Conservation (phyloP, 2,797 vertebrate species). For the Enteromius mattozi region DNA sequence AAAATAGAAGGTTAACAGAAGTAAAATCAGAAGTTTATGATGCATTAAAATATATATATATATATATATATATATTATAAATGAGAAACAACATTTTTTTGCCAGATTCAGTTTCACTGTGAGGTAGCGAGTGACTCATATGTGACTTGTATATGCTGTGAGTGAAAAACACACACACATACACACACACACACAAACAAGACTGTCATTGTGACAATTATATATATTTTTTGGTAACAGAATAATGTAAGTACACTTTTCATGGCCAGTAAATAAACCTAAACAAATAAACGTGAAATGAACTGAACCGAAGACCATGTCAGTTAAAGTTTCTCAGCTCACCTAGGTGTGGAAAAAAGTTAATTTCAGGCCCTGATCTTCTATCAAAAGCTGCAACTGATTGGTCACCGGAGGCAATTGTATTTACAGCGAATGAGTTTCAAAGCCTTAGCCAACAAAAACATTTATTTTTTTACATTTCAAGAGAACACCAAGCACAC, state of each 20-base stretch:
- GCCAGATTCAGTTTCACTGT: background rate
- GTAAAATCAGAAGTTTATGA: background rate
- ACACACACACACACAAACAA: background rate
- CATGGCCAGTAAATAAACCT: background rate
- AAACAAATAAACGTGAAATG: background rate
- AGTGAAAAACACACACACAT: background rate
- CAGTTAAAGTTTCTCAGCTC: constrained; percentile 14
- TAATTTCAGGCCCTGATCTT: background rate
- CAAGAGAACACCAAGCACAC: constrained; percentile 32
- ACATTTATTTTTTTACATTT: background rate
- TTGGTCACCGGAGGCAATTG: constrained; percentile 9
- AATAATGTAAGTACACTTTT: background rate
- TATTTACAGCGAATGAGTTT: constrained; percentile 21
- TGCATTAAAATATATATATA: background rate
- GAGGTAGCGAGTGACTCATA: too few species aligned
- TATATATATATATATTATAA: background rate
- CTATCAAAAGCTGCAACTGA: background rate
- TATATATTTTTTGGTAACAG: background rate
- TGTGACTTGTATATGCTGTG: too few species aligned
- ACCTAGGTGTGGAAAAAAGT: constrained; percentile 2
- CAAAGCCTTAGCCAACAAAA: background rate
- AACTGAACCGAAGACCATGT: background rate
- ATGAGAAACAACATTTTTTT: background rate
- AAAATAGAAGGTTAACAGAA: background rate
- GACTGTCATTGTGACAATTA: background rate